A percentile compares a stretch with the other conserved stretches of the same genome.
phyloP scores from a whole-genome alignment of 2,113 vertebrate species.

The Emydocephalus ijimae region DNA sequence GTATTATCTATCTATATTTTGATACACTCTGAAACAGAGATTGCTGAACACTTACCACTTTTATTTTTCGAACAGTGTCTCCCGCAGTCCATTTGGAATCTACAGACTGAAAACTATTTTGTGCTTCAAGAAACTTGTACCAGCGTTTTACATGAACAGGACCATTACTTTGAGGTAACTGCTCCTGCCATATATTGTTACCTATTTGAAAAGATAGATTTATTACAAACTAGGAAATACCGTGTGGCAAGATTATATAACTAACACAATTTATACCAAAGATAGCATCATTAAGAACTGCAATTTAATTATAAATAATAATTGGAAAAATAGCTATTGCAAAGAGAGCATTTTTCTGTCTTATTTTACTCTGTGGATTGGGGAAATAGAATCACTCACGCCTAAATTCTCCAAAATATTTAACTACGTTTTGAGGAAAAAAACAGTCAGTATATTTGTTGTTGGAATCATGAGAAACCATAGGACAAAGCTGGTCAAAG shows the following conservation, averaged over 20 bases:
- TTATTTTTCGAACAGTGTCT: constrained; percentile 49
- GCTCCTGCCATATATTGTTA: constrained; percentile 74
- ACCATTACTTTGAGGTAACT: constrained; percentile 66
- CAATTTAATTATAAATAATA: not conserved
- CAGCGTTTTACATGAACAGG: constrained; percentile 84
- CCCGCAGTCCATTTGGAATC: constrained; percentile 73
- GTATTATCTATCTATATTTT: not conserved
- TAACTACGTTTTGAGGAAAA: not conserved
- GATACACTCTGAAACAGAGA: not conserved
- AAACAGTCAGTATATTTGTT: not conserved
- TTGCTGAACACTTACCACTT: constrained; percentile 64
- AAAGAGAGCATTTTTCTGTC: not conserved
- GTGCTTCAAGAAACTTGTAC: constrained; percentile 87
- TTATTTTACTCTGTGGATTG: not conserved
- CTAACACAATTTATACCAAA: not conserved
- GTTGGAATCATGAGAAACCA: not conserved
- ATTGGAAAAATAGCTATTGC: not conserved
- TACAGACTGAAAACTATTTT: constrained; percentile 78
- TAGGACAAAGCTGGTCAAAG: not conserved
- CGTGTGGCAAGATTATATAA: constrained; percentile 13
- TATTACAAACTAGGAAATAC: constrained; percentile 7
- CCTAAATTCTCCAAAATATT: not conserved
- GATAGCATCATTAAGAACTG: not conserved
- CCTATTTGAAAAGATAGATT: constrained; percentile 66
- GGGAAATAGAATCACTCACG: not conserved